These are phyloP conservation scores for Melanotaenia boesemani DNA, from an alignment of 2,797 vertebrate species.

Conservation along the genomic window DNA sequence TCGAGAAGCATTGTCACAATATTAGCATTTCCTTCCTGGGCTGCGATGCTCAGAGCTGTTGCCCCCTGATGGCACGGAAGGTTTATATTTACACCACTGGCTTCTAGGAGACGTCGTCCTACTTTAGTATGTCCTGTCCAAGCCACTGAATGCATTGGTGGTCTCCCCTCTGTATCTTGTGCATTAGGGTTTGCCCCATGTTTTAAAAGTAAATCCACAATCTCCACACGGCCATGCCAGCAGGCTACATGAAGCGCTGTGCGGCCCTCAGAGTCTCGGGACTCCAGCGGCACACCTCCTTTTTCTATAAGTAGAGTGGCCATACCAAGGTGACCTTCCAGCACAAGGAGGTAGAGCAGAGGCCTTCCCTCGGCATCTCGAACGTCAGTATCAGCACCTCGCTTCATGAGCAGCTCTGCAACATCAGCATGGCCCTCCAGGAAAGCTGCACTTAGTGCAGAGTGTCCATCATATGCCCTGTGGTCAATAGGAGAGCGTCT, in stretches of 20 bases:
- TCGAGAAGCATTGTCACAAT: constrained; percentile 83
- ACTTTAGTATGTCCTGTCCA: constrained; percentile 82
- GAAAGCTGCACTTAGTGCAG: constrained; percentile 79
- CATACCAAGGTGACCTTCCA: constrained; percentile 79
- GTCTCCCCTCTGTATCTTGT: constrained; percentile 80
- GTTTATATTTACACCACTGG: constrained; percentile 71
- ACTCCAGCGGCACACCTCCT: constrained; percentile 83
- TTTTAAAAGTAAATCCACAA: constrained; percentile 77
- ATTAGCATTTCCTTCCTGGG: constrained; percentile 84
- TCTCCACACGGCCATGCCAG: constrained; percentile 82
- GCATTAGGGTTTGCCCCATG: constrained; percentile 83
- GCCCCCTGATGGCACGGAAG: constrained; percentile 84
- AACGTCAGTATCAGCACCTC: constrained; percentile 83
- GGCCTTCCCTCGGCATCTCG: constrained; percentile 85
- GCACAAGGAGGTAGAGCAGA: constrained; percentile 85
- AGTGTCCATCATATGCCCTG: constrained; percentile 83
- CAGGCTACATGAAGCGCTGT: constrained; percentile 85
- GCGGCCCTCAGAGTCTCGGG: constrained; percentile 83
- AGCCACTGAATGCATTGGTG: constrained; percentile 85
- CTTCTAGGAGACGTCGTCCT: constrained; percentile 75
- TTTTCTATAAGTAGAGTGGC: constrained; percentile 83
- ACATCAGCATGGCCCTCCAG: constrained; percentile 80
- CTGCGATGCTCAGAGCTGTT: constrained; percentile 85
- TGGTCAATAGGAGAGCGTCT: constrained; percentile 83
- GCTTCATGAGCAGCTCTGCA: constrained; percentile 83